Conservation (phyloP, 1,140 invertebrate genomes). For the Cotesia chilonis region DNA sequence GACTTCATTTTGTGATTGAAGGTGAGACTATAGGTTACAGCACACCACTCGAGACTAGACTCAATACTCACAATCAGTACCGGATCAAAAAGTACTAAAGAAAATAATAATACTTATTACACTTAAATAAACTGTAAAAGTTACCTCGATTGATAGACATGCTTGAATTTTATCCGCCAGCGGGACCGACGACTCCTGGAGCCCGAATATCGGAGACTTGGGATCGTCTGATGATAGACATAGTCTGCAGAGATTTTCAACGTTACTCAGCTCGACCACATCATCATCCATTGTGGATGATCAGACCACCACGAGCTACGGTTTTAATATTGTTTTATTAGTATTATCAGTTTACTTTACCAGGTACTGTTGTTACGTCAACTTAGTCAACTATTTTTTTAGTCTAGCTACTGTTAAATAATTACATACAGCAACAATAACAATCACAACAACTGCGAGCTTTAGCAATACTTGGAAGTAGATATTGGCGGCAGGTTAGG, state of each 20-base stretch:
- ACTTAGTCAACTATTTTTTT: no score
- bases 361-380: neutral
- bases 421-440: slow-evolving; percentile 1
- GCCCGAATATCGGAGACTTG: slow-evolving; percentile 59
- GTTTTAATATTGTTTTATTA: neutral
- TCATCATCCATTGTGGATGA: slow-evolving; percentile 54
- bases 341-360: neutral
- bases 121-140: neutral
- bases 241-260: slow-evolving; percentile 69
- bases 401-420: neutral
- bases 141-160: slow-evolving; percentile 68
- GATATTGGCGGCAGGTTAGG: slow-evolving; percentile 45
- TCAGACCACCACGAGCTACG: neutral
- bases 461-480: slow-evolving; percentile 10
- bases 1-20: neutral
- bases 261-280: slow-evolving; percentile 51
- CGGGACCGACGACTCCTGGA: slow-evolving; percentile 60
- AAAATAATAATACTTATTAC: no score
- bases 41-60: neutral
- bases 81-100: no score
- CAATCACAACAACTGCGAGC: slow-evolving; percentile 1
- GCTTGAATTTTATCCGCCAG: slow-evolving; percentile 70
- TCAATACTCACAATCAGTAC: neutral
- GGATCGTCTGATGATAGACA: slow-evolving; percentile 70
- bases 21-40: neutral